Base-by-base conservation (phyloP, 2,888 invertebrate species). In the Catocala nupta region DNA sequence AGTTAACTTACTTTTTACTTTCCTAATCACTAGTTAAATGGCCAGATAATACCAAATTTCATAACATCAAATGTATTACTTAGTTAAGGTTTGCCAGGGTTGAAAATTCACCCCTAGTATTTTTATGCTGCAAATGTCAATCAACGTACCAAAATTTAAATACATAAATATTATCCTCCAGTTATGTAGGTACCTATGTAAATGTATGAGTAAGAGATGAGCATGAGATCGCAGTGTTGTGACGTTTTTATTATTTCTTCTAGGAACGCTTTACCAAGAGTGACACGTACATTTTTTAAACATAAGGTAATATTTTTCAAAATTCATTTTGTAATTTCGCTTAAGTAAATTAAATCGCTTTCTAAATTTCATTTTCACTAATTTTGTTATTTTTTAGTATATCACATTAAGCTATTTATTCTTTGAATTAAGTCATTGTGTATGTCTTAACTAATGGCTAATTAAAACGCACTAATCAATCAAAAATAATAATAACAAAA, bases 221-320 rank as follows among this genome's bases (percentile, higher is more conserved):
- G 91, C 92, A 90, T 91, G 89, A 78, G 52, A 73, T 68, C 50
- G 85, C 85, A 84, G 71, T 91, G 87, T 92, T 90, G 92, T 93
- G 90, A 93, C 78, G 79, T 83, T 86, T 95, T 95, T 92, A 95
- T 96, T 86, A 75, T 88, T 89, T 83, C 96, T 96, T 96, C 94
- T 96, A 96, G 95, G 96, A 95, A 85, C 95, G 96, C 94, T 95
- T 96, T 94, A 94, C 95, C 94, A 96, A 95, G 96, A 97, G 97
- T 95, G 96, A 97, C 96, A 97, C 97, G 88, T 97, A 97, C 96
- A 97, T 97, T 96, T 97, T 95, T 95, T 97, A 96, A 95, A 94
- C 88, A 68, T 86, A 93, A 92, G 92, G 93, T 93, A 93, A 93
- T 85, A 78, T 82, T 72, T 80, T 84, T 81, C 71, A 77, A 83